Percentiles rank a stretch among this genome's conserved stretches.
Conservation (phyloP, 1,140 invertebrate species). For the Patella vulgata region DNA sequence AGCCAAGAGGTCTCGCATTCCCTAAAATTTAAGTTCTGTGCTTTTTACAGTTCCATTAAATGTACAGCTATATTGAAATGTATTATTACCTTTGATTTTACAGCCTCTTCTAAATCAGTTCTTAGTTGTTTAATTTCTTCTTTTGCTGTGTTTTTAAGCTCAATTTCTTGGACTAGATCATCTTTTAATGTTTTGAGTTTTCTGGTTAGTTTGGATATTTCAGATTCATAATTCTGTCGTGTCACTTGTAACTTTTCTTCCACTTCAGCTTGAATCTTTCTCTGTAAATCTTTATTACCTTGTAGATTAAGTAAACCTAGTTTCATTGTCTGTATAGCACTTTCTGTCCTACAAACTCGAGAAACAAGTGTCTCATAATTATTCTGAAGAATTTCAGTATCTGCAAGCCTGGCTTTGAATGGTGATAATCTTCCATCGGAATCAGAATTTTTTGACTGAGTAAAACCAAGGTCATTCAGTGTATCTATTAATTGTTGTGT, state of each 20-base stretch:
- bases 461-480: constrained; percentile 36
- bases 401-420: constrained; percentile 30
- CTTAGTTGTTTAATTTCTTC: constrained; percentile 37
- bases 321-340: constrained; percentile 50
- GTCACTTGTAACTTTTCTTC: constrained; percentile 33
- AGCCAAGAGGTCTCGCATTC: too few relatives aligned
- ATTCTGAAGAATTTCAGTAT: constrained; percentile 33
- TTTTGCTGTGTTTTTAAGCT: constrained; percentile 30
- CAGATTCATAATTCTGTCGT: constrained; percentile 35
- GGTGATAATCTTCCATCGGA: constrained; percentile 17
- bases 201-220: constrained; percentile 33
- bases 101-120: constrained; percentile 35
- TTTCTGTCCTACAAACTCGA: constrained; percentile 50
- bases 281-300: constrained; percentile 33
- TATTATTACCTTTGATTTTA: constrained; percentile 33
- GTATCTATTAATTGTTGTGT: constrained; percentile 37
- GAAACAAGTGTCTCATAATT: constrained; percentile 50
- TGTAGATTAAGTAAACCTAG: constrained; percentile 43
- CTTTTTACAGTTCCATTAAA: too few relatives aligned
- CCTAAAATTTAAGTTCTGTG: too few relatives aligned
- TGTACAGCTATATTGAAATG: too few relatives aligned
- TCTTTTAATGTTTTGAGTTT: constrained; percentile 33
- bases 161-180: constrained; percentile 30
- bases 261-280: constrained; percentile 28
- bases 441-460: constrained; percentile 7